phyloP scores from a whole-genome alignment of 2,797 vertebrate species.

The Prunella strophiata region DNA sequence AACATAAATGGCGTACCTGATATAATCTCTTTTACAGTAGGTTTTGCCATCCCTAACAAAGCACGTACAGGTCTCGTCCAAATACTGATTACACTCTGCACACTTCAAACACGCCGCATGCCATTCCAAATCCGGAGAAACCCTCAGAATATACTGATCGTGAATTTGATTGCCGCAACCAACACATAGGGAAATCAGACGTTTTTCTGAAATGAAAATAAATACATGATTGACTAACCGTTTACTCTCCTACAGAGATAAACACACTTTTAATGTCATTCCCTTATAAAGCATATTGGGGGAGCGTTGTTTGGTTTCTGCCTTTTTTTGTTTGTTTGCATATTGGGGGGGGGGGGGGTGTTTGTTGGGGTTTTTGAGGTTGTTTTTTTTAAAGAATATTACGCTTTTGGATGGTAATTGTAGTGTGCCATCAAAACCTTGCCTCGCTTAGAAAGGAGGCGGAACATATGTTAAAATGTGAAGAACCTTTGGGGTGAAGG shows the following conservation, averaged over 20 bases:
- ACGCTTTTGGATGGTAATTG: slow-evolving; percentile 71
- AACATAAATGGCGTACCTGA: slow-evolving; percentile 84
- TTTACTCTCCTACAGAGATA: slow-evolving; percentile 81
- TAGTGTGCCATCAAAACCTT: slow-evolving; percentile 69
- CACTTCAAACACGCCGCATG: slow-evolving; percentile 96
- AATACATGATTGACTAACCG: slow-evolving; percentile 80
- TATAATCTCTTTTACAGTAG: slow-evolving; percentile 96
- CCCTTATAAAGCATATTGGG: slow-evolving; percentile 59
- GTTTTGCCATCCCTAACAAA: slow-evolving; percentile 97
- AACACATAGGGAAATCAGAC: slow-evolving; percentile 94
- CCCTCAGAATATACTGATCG: slow-evolving; percentile 95
- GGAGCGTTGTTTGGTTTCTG: neutral
- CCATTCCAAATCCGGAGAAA: slow-evolving; percentile 97
- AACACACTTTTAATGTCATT: slow-evolving; percentile 77
- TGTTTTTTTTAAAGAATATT: neutral
- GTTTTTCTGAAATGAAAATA: slow-evolving; percentile 90
- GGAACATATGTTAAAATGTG: slow-evolving; percentile 68
- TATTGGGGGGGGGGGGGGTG: neutral
- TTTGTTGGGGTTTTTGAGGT: neutral
- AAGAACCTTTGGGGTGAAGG: slow-evolving; percentile 39
- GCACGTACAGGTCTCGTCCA: slow-evolving; percentile 96
- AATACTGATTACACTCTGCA: slow-evolving; percentile 94
- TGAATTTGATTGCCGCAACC: slow-evolving; percentile 97
- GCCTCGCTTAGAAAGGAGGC: slow-evolving; percentile 65
- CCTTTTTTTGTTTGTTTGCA: neutral